Percentiles rank a stretch among this genome's conserved stretches.
phyloP scores from a whole-genome alignment of 2,888 invertebrate species.

The Tetranychus piercei region DNA sequence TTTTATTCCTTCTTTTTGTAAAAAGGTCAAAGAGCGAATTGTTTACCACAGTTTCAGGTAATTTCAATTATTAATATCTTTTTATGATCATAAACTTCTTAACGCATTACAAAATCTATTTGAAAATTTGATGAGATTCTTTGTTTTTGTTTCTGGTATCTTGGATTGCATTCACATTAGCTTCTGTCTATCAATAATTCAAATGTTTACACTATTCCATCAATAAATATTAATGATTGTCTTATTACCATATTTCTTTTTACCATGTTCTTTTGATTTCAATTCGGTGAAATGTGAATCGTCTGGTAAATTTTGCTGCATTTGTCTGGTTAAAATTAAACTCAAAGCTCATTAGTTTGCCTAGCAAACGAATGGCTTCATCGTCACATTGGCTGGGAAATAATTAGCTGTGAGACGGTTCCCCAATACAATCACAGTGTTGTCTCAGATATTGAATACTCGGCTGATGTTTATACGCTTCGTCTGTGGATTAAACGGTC shows the following conservation, averaged over 20 bases:
- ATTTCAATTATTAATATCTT: neutral
- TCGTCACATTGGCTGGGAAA: neutral
- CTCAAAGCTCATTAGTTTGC: neutral
- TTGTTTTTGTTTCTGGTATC: neutral
- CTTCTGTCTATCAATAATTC: too few relatives aligned
- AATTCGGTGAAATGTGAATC: too few relatives aligned
- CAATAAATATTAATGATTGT: too few relatives aligned
- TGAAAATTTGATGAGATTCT: neutral
- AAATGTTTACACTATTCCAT: too few relatives aligned
- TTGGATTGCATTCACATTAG: too few relatives aligned
- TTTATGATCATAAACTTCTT: neutral
- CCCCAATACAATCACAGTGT: neutral
- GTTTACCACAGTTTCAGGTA: slow-evolving; percentile 8
- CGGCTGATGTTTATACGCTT: neutral
- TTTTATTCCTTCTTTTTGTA: slow-evolving; percentile 5
- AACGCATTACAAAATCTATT: neutral
- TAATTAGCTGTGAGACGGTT: neutral
- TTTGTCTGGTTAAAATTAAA: neutral
- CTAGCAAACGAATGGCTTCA: slow-evolving; percentile 10
- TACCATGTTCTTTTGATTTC: neutral
- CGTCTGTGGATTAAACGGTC: slow-evolving; percentile 3
- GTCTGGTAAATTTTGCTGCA: neutral
- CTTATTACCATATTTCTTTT: neutral
- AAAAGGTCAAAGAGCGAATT: slow-evolving; percentile 5
- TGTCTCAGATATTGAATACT: neutral